Evolutionary conservation across 2,888 invertebrate genomes (phyloP).

Genomic region (Apamea crenata): DNA sequence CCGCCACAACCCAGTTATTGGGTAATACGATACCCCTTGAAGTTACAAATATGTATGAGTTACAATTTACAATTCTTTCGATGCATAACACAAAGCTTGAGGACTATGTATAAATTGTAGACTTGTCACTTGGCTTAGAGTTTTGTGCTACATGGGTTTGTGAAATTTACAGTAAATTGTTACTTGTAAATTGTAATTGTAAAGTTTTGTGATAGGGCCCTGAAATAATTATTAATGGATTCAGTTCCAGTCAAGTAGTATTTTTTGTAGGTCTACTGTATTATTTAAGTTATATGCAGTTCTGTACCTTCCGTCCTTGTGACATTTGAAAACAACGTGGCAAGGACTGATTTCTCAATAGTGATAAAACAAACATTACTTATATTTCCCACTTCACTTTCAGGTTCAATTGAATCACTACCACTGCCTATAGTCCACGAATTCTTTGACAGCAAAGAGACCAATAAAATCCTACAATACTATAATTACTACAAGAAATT

Average conservation of each 20-base stretch:
- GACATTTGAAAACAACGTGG: background rate
- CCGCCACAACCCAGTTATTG: too few species aligned
- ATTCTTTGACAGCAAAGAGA: conserved; percentile 22
- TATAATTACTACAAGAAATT: conserved; percentile 13
- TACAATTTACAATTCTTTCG: too few species aligned
- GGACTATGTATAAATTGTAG: too few species aligned
- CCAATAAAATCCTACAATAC: conserved; percentile 9
- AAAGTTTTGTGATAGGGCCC: too few species aligned
- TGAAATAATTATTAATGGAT: too few species aligned
- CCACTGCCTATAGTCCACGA: background rate
- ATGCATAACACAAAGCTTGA: too few species aligned
- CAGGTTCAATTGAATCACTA: conserved; percentile 14
- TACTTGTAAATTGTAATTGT: too few species aligned
- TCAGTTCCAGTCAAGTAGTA: background rate
- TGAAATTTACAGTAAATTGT: too few species aligned
- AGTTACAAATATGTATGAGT: too few species aligned
- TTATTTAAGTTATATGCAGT: background rate
- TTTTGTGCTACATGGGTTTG: too few species aligned
- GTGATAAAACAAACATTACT: background rate
- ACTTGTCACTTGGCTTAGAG: too few species aligned
- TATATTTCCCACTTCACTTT: background rate
- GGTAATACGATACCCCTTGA: too few species aligned
- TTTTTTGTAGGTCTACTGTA: background rate
- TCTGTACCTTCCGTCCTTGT: background rate
- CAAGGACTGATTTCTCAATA: background rate